Base-by-base conservation (phyloP, 92 coral and sea anemone species). In the Epizoanthus illoricatus region DNA sequence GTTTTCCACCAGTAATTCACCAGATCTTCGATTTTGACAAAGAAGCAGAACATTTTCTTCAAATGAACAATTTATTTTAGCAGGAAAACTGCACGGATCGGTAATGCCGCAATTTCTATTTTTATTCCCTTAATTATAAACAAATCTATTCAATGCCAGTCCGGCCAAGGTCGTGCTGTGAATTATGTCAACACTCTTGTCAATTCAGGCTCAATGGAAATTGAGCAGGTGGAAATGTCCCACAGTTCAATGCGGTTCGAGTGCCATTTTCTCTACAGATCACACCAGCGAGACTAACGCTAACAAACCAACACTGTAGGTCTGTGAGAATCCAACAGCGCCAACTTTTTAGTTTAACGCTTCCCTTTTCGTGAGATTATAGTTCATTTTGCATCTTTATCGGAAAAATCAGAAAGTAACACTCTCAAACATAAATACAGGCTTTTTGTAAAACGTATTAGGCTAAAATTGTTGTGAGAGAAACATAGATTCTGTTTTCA, bases 121-220 rank as follows among this genome's bases (percentile, higher is more conserved):
- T 47, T 71, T 71, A 47, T 71, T 71, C 21, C 59, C 76, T 18
- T 47, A 49, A 71, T 20, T 41, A 71, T 57, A 71, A 71, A 71
- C 58, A 43, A 40, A 33, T 68, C 42, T 40, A 43, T 49, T 47
- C 76, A 71, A 20, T 71, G 47, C 60, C 16, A 43, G 76, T 49
- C 40, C 16, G 76, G 36, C 76, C 61, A 71, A 71, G 76, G 56
- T 45, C 76, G 12, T 20, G 76, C 76, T 71, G 76, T 43, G 56
- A 43, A 47, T 43, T 18, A 40, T 45, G 76, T 47, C 47, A 71
- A 71, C n/a, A 43, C 5, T 71, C 76, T 9, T 45, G n/a, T 49
- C 16, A 71, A 11, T 45, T 70, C 20, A 49, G 56, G 56, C 4
- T 43, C 74, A 5, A 21, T 8, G n/a, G 76, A 17, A 71, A 42